Percentiles rank a stretch among this genome's conserved stretches.
Conservation (phyloP, 2,797 vertebrate genomes). For the Lutra lutra region DNA sequence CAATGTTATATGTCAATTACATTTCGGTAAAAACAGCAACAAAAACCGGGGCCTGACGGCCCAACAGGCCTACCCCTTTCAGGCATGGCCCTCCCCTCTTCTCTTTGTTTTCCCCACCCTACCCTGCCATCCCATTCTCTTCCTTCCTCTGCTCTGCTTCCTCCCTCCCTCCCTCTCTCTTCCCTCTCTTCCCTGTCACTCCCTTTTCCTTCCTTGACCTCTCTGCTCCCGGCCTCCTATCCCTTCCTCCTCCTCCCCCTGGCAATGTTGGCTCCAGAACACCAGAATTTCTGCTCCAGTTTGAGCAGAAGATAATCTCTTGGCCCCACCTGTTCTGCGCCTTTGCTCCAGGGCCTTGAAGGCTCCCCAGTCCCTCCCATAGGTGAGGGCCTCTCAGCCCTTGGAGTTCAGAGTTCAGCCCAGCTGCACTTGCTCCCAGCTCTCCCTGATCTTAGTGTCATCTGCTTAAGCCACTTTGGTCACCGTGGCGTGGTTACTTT, state of each 20-base stretch:
- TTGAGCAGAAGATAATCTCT: background rate
- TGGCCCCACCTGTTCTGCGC: background rate
- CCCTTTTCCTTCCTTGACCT: too few species aligned
- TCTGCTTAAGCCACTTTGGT: background rate
- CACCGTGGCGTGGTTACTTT: background rate
- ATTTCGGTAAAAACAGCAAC: background rate
- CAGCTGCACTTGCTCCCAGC: background rate
- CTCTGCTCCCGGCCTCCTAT: too few species aligned
- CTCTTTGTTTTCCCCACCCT: too few species aligned
- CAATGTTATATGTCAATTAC: background rate
- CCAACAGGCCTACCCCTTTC: background rate
- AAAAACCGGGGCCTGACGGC: background rate
- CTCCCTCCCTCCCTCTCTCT: background rate
- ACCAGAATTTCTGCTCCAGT: too few species aligned
- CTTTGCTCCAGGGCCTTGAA: background rate
- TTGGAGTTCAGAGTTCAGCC: background rate
- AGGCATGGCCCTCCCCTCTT: background rate
- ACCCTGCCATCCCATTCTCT: background rate
- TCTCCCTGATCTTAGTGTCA: background rate
- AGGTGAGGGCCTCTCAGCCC: too few species aligned
- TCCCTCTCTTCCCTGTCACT: too few species aligned
- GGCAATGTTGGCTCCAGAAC: background rate
- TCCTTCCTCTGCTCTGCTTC: fast-evolving
- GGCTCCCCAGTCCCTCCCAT: background rate
- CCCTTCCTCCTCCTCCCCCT: background rate